A percentile compares a stretch with the other conserved stretches of the same genome.
These are phyloP conservation scores for Erinaceus europaeus DNA, from an alignment of 2,113 vertebrate genomes.

Conservation along the genomic window DNA sequence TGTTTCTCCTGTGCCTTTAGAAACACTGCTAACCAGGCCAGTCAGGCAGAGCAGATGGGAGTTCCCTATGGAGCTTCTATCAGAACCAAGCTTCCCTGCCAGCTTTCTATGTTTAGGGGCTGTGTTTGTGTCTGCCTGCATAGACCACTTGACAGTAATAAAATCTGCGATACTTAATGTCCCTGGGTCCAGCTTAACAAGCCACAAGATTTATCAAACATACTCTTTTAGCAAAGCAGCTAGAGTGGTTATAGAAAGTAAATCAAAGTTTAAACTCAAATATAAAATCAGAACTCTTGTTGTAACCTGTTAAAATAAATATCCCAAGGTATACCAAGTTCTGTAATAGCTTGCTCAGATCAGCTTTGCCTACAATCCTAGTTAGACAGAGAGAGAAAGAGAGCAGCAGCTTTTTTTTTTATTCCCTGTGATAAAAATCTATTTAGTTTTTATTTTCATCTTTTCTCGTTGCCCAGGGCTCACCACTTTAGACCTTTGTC, in stretches of 20 bases:
- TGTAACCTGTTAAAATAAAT: not conserved
- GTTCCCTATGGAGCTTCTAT: not conserved
- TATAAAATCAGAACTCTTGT: not conserved
- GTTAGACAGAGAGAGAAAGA: not conserved
- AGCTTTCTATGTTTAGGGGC: not conserved
- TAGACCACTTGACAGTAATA: not conserved
- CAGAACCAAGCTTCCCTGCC: not conserved
- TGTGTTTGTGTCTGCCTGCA: not conserved
- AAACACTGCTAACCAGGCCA: not conserved
- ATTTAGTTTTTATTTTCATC: not conserved
- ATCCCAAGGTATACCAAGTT: not conserved
- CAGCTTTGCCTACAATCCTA: not conserved
- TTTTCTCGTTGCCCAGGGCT: no score
- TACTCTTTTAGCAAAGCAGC: not conserved
- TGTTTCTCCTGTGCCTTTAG: not conserved
- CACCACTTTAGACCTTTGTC: no score
- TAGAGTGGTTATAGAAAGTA: not conserved
- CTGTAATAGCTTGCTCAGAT: not conserved
- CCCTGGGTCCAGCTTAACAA: not conserved
- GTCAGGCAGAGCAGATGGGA: not conserved
- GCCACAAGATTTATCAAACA: not conserved
- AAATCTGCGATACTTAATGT: not conserved
- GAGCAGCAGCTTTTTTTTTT: not conserved
- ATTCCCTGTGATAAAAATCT: not conserved
- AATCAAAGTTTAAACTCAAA: slow-evolving; percentile 4